A percentile compares a stretch with the other conserved stretches of the same genome.
Conservation (phyloP, 2,113 vertebrate genomes). For the Erythrolamprus reginae region DNA sequence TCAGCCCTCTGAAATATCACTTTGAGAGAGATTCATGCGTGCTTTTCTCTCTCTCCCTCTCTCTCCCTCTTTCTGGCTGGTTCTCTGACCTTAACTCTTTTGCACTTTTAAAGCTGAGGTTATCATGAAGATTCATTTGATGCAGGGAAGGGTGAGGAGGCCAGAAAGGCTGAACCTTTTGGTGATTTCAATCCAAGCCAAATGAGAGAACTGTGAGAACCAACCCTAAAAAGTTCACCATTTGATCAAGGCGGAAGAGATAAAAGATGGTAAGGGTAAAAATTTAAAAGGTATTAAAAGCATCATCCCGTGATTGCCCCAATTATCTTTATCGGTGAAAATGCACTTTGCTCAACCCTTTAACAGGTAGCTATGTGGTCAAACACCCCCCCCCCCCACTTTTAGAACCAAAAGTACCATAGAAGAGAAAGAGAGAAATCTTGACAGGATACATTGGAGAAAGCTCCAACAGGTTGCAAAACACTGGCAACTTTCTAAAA, state of each 20-base stretch:
- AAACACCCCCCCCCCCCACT: no score
- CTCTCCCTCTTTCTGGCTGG: slow-evolving; percentile 49
- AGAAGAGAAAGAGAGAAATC: not conserved
- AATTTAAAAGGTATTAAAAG: not conserved
- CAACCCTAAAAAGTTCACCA: slow-evolving; percentile 57
- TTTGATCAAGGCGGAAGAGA: slow-evolving; percentile 34
- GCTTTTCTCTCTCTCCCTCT: slow-evolving; percentile 39
- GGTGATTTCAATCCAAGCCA: slow-evolving; percentile 35
- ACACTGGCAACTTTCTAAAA: slow-evolving; percentile 1
- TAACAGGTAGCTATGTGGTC: not conserved
- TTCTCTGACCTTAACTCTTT: slow-evolving; percentile 57
- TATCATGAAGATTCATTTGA: slow-evolving; percentile 52
- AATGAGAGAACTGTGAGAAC: slow-evolving; percentile 40
- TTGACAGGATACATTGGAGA: slow-evolving; percentile 1
- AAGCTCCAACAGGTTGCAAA: slow-evolving; percentile 17
- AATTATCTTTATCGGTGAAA: not conserved
- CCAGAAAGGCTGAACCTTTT: not conserved
- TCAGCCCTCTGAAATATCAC: slow-evolving; percentile 59
- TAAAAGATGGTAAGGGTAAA: not conserved
- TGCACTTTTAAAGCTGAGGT: slow-evolving; percentile 64
- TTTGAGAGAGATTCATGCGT: slow-evolving; percentile 57
- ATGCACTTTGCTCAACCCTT: not conserved
- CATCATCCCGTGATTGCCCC: not conserved
- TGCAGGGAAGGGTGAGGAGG: slow-evolving; percentile 40
- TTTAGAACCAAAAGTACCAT: not conserved